Evolutionary conservation across 92 coral and sea anemone species (phyloP), one percentile per base, ranked within the genome.

Genomic region (Phymanthus crucifer): DNA sequence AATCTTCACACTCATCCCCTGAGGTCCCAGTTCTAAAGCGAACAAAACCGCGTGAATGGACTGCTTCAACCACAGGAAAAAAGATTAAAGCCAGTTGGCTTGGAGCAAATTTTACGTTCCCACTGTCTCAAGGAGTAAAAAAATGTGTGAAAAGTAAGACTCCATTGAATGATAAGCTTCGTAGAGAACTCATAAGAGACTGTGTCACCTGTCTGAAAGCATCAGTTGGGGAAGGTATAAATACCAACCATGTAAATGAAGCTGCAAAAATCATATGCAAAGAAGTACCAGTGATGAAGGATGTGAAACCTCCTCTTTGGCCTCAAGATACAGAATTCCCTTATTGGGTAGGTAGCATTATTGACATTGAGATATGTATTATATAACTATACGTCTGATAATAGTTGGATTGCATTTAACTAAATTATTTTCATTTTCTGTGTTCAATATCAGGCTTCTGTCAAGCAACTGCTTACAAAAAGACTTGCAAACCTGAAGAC

Each of bases 201-300:
- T 79, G 84, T 50, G 88, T 85, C 19, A 68, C 84, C 3, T 85
- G 88, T 45, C 76, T 85, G 17, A 71, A 85, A 32, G 84, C 84
- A 12, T 45, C 79, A 79, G 37, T 19, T 12, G 79, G 76, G 58
- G 75, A 81, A 68, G 52, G n/a, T 23, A 73, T 81, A 81, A 29
- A 68, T 45, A 76, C 37, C 45, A 70, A 64, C 48, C 54, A 66
- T 21, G 72, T 81, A 46, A 71, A 54, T n/a, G 45, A 71, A 34
- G 85, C 66, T n/a, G 29, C 27, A 21, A 29, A 40, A 34, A 31
- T 40, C n/a, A 72, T 40, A 36, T 72, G 77, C 19, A 6, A 35
- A 16, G 34, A 34, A 23, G 58, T 72, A 18, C 77, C 61, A 34
- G 57, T 72, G 56, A 14, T 72, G 58, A 72, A 40, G 77, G 77